Base-by-base conservation (phyloP, 2,113 vertebrate genomes). In the Boulengeromyrus knoepffleri region DNA sequence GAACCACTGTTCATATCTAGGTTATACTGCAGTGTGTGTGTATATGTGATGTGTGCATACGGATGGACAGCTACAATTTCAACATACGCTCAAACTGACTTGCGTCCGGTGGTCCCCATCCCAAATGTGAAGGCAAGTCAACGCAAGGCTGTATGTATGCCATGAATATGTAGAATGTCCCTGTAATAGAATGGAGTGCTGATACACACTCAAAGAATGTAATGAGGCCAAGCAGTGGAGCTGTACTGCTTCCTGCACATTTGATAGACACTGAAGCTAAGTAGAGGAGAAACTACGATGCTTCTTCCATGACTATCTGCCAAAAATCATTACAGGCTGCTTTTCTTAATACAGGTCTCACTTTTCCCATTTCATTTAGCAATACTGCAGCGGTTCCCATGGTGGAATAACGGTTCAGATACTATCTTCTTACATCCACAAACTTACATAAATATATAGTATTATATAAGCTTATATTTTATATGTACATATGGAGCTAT, bases 251-350 rank as follows among this genome's bases (percentile, higher is more conserved):
- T 52, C 47, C 31, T 27, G 21, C 46, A 7, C 31, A 15, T 52
- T 24, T 89, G 70, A 56, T 31, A 36, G 49, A 84, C 50, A n/a
- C 36, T 47, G 7, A 31, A 49, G 31, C 74, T 84, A 49, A 45
- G 36, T 19, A 36, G 46, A 80, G 31, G 36, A 56, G 74, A 58
- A 17, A 17, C 12, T 2, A 24, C 24, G 6, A 47, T 19, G 12
- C 24, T 88, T 42, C 74, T 19, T 80, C 74, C 74, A 80, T 80
- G 74, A 19, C 74, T 31, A 13, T 70, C 36, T 47, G 70, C 70
- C 70, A 53, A 49, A 89, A 74, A 58, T 50, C 46, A 88, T 89
- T 83, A 47, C 53, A 83, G 49, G 19, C 88, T 52, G 49, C 49
- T 42, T 80, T 52, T 80, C 52, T 47, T 49, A 46, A 17, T 50